Base-by-base conservation (phyloP, 2,888 invertebrate species). In the Pycnomerus fuliginosus region DNA sequence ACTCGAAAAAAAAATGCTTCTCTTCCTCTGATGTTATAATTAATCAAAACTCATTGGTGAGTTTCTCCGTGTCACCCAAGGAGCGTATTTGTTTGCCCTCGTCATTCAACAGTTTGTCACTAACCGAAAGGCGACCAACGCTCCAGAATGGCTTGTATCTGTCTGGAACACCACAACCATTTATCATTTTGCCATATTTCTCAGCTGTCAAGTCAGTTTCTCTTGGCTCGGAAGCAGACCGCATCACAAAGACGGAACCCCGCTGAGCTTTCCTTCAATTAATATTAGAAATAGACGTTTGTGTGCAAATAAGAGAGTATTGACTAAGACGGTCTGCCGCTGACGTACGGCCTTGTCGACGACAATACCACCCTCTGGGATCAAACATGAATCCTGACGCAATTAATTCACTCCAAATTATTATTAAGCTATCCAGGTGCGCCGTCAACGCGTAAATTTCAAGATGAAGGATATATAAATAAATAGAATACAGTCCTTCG, bases 81-180 rank as follows among this genome's bases (percentile, higher is more conserved):
- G 42, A 33, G 29, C 43, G 45, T 44, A 51, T 56, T 53, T 56
- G 55, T 55, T 60, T 59, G 54, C 53, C 65, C 61, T 62, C 62
- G 66, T 67, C 67, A 62, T 65, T 67, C 66, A 67, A 61, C 68
- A 65, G 65, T 64, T 66, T 67, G 67, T 66, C 68, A 64, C 55
- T 49, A 57, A 63, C 65, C 65, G 56, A 60, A 60, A 63, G 60
- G 56, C 60, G 66, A 66, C 68, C 67, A 62, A 64, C 61, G 60
- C 61, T 55, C 35, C 45, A 55, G 56, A 61, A 62, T 60, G 61
- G 61, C 58, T 57, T 64, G 63, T 65, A 66, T 67, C 65, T 66
- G 65, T 66, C 67, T 61, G 62, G 59, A 63, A 60, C 67, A 68
- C 61, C 64, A 60, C 58, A 50, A 56, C 58, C 68, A 67, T 69